phyloP scores from a whole-genome alignment of 2,113 vertebrate species.

The Chlorocebus sabaeus region DNA sequence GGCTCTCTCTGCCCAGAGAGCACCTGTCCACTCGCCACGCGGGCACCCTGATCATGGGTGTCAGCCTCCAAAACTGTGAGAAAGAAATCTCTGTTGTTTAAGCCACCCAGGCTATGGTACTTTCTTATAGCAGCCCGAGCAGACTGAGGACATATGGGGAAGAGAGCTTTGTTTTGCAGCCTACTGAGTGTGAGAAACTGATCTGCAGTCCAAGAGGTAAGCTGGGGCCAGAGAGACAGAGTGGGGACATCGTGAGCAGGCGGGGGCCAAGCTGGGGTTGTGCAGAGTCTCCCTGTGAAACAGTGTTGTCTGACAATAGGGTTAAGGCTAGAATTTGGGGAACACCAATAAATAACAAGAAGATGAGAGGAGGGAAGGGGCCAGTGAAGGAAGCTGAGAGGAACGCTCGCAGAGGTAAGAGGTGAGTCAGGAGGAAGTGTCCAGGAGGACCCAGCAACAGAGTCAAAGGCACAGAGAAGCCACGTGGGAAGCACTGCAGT shows the following conservation, averaged over 20 bases:
- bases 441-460: not conserved
- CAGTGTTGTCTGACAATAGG: not conserved
- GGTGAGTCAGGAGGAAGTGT: not conserved
- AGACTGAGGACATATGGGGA: not conserved
- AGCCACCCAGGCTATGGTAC: not conserved
- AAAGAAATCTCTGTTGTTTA: not conserved
- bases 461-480: not conserved
- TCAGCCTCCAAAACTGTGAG: not conserved
- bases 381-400: not conserved
- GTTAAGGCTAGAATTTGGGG: not conserved
- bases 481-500: not conserved
- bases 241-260: not conserved
- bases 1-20: not conserved
- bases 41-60: not conserved
- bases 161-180: not conserved
- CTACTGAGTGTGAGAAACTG: not conserved
- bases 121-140: not conserved
- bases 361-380: not conserved
- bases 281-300: not conserved
- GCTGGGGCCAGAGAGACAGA: not conserved
- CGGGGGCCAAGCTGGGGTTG: not conserved
- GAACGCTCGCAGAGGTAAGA: not conserved
- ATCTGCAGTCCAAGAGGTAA: not conserved
- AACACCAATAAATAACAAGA: not conserved
- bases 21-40: not conserved